Percentiles rank a stretch among this genome's conserved stretches.
phyloP scores from a whole-genome alignment of 2,888 invertebrate genomes.

The Pilophorus perplexus region DNA sequence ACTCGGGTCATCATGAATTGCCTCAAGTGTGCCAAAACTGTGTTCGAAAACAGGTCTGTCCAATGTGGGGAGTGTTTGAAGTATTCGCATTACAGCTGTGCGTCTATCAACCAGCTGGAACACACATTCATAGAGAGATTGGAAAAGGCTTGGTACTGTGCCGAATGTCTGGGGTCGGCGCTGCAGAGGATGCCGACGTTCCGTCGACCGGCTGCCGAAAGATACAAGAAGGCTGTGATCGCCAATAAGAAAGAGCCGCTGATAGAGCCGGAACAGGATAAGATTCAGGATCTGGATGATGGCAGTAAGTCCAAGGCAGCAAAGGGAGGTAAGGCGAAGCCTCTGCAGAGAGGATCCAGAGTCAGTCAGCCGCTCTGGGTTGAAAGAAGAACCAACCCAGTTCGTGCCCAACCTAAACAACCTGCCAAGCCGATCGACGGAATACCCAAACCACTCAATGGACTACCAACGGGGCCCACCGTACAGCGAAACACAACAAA shows the following conservation, averaged over 20 bases:
- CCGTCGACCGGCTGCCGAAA: slow-evolving; percentile 18
- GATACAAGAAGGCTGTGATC: slow-evolving; percentile 27
- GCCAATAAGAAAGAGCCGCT: slow-evolving; percentile 26
- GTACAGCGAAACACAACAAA: background rate
- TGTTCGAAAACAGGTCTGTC: slow-evolving; percentile 3
- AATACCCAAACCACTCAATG: no score
- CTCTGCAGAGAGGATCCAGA: background rate
- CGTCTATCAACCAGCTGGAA: slow-evolving; percentile 13
- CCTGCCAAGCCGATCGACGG: background rate
- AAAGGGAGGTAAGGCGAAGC: background rate
- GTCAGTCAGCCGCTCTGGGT: no score
- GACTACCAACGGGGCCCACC: no score
- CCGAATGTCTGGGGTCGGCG: background rate
- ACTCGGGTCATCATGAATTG: slow-evolving; percentile 24
- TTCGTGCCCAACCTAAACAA: no score
- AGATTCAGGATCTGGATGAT: background rate
- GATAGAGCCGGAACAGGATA: no score
- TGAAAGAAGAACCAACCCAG: background rate
- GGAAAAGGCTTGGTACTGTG: slow-evolving; percentile 33
- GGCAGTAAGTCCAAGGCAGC: background rate
- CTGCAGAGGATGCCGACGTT: slow-evolving; percentile 23
- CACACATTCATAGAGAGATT: slow-evolving; percentile 7
- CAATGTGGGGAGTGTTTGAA: slow-evolving; percentile 23
- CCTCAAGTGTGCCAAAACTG: slow-evolving; percentile 5
- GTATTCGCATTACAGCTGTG: slow-evolving; percentile 13